Percentiles rank a stretch among this genome's conserved stretches.
phyloP scores from a whole-genome alignment of 1,140 invertebrate species.

The Meteorus sp. region DNA sequence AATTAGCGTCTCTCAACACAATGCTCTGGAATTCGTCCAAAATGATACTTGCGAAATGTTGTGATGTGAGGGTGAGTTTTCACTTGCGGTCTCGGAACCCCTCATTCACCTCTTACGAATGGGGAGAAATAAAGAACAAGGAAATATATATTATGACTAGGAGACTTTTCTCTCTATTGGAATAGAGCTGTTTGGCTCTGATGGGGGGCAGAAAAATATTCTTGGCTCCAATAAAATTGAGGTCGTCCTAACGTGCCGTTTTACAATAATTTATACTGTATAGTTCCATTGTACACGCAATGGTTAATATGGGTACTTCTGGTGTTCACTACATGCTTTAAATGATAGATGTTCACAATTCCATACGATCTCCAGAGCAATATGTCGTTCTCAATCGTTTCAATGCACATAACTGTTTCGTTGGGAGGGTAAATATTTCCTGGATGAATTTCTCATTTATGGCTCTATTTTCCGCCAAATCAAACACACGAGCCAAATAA shows the following conservation, averaged over 20 bases:
- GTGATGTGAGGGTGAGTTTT: not conserved
- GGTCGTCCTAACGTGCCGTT: slow-evolving; percentile 35
- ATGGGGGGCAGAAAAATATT: slow-evolving; percentile 39
- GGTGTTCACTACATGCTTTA: not conserved
- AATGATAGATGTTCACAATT: not conserved
- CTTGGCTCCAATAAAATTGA: slow-evolving; percentile 41
- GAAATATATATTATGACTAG: too few relatives aligned
- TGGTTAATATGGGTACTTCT: slow-evolving; percentile 35
- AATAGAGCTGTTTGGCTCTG: slow-evolving; percentile 41
- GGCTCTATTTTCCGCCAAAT: not conserved
- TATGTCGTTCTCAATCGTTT: too few relatives aligned
- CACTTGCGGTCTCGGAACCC: not conserved
- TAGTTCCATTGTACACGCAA: slow-evolving; percentile 36
- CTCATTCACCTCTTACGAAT: not conserved
- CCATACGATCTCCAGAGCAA: too few relatives aligned
- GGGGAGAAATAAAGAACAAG: slow-evolving; percentile 16
- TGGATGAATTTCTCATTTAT: not conserved
- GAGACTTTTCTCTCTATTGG: slow-evolving; percentile 13
- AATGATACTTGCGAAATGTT: slow-evolving; percentile 35
- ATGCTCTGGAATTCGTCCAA: slow-evolving; percentile 42
- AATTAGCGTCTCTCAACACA: slow-evolving; percentile 28
- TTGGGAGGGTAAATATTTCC: not conserved
- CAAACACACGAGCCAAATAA: too few relatives aligned
- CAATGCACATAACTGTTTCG: too few relatives aligned
- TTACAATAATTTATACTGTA: slow-evolving; percentile 42